Evolutionary conservation across 2,888 invertebrate genomes (phyloP).

Genomic region (Melikaiella ostensackeni): DNA sequence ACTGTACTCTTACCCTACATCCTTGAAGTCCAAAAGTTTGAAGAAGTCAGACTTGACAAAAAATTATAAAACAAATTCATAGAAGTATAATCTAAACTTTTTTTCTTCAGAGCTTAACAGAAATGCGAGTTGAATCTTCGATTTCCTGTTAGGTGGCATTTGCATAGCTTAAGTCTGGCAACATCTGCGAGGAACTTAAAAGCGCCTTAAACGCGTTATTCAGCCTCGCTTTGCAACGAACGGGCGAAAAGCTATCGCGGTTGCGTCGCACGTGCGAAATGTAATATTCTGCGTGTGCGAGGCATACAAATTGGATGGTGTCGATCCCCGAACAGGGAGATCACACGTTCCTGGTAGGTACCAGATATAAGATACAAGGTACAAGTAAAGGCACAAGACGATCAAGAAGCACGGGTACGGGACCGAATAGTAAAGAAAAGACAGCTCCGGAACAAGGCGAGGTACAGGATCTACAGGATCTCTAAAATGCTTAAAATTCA

Average conservation of each 20-base stretch:
- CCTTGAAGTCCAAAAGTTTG: no score
- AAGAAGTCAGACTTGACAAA: not conserved
- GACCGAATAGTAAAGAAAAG: not conserved
- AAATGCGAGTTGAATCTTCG: slow-evolving; percentile 10
- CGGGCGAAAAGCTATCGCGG: slow-evolving; percentile 37
- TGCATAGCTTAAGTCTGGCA: slow-evolving; percentile 7
- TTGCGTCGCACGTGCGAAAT: slow-evolving; percentile 45
- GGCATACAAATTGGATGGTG: slow-evolving; percentile 42
- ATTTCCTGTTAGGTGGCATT: slow-evolving; percentile 11
- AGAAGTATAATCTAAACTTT: not conserved
- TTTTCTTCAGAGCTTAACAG: not conserved
- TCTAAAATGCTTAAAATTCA: slow-evolving; percentile 42
- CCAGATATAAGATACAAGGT: not conserved
- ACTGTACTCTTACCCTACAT: no score
- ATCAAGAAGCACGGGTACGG: not conserved
- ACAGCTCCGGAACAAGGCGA: not conserved
- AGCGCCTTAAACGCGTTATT: slow-evolving; percentile 42
- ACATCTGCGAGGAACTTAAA: slow-evolving; percentile 39
- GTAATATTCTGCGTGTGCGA: slow-evolving; percentile 43
- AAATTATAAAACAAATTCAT: not conserved
- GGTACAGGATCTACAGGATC: not conserved
- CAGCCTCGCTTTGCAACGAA: slow-evolving; percentile 19
- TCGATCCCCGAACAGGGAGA: not conserved
- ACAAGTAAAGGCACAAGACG: slow-evolving; percentile 7
- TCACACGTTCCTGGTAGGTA: not conserved